Base-by-base conservation (phyloP, 2,113 vertebrate species). In the Tachysurus fulvidraco region DNA sequence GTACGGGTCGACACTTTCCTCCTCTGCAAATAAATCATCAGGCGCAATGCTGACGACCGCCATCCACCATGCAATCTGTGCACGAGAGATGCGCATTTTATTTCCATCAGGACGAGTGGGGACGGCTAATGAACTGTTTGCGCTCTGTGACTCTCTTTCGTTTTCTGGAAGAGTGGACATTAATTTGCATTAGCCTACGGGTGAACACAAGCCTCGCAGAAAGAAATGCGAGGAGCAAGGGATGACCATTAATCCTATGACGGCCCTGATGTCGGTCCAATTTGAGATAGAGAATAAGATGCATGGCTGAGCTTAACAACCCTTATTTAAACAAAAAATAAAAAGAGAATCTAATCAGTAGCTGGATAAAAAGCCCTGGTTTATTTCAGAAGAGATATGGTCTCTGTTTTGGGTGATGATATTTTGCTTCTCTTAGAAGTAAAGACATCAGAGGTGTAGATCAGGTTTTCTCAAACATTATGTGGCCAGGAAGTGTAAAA, bases 121-220 rank as follows among this genome's bases (percentile, higher is more conserved):
- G 85, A 88, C 77, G 46, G 85, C 86, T 91, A 91, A 91, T 91
- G 88, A 89, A 88, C 87, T 91, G 90, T 89, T 91, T 88, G 88
- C 84, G 85, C 80, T 88, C 59, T 41, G 67, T 78, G 83, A 87
- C 88, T 91, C 83, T 87, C 76, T 91, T 87, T 89, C 80, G 87
- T 88, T 88, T 91, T 88, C 85, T 83, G 88, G 83, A 81, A 89
- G 88, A 91, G 87, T 87, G 88, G 87, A 88, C 87, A 91, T 91
- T 87, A 89, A 91, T 89, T 91, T 89, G 90, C 76, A 91, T 91
- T 91, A 91, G 88, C 85, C 88, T 55, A 82, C 36, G 85, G 88
- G 90, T 88, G 87, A 88, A 85, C 62, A 77, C 59, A 81, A 89
- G 85, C 36, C 54, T 83, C 28, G 74, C 60, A 83, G 81, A 88